A percentile compares a stretch with the other conserved stretches of the same genome.
These are phyloP conservation scores for Salticus scenicus DNA, from an alignment of 2,888 invertebrate species.

Conservation along the genomic window DNA sequence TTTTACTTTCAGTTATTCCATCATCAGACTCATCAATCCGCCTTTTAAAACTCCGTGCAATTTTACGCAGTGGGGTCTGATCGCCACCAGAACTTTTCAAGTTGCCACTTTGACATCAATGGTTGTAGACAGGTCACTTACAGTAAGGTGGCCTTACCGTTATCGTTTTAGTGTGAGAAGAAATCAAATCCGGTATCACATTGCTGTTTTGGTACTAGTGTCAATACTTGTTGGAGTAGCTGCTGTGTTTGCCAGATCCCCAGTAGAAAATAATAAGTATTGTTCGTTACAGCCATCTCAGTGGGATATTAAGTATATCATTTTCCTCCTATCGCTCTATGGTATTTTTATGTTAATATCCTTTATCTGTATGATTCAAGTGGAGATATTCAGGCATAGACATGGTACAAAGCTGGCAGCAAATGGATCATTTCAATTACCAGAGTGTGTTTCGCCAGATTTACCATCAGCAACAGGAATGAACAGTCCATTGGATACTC, in stretches of 20 bases:
- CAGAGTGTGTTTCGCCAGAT: constrained; percentile 72
- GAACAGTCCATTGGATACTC: constrained; percentile 72
- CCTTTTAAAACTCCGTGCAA: constrained; percentile 75
- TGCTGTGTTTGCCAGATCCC: constrained; percentile 77
- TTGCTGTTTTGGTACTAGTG: constrained; percentile 78
- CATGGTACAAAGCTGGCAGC: constrained; percentile 29
- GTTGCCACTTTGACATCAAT: constrained; percentile 78
- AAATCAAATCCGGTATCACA: constrained; percentile 77
- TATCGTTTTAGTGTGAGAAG: constrained; percentile 75
- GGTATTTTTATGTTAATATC: constrained; percentile 78
- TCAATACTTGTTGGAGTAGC: constrained; percentile 79
- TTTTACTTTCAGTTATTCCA: constrained; percentile 71
- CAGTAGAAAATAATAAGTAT: constrained; percentile 28
- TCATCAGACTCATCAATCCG: constrained; percentile 68
- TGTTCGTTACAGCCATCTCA: constrained; percentile 78
- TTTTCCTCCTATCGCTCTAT: constrained; percentile 79
- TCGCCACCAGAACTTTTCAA: constrained; percentile 79
- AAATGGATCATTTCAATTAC: constrained; percentile 34
- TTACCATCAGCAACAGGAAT: constrained; percentile 72
- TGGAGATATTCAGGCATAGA: constrained; percentile 69
- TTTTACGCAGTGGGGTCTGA: constrained; percentile 78
- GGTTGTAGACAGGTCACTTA: constrained; percentile 78
- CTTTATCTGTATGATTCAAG: constrained; percentile 77
- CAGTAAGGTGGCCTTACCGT: constrained; percentile 74
- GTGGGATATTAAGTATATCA: constrained; percentile 78